Evolutionary conservation across 2,113 vertebrate species (phyloP).

Genomic region (Suricata suricatta): DNA sequence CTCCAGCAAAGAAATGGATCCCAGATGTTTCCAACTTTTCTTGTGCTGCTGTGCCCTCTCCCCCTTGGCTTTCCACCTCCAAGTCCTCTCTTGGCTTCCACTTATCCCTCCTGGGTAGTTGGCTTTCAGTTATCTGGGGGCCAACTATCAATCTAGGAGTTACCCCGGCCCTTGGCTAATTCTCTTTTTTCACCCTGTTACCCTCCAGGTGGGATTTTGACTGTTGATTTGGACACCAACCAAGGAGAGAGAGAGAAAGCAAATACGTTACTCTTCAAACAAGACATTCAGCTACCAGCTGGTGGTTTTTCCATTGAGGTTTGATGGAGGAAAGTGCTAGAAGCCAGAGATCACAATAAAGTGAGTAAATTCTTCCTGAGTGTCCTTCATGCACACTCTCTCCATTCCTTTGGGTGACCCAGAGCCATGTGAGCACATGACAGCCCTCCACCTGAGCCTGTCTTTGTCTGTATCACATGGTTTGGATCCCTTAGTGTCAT

Average conservation of each 20-base stretch:
- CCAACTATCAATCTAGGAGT: background rate
- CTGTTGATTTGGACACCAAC: slow-evolving; percentile 2
- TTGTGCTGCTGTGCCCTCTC: background rate
- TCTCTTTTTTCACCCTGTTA: background rate
- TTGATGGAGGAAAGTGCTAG: background rate
- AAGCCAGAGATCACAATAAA: background rate
- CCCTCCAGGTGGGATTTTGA: background rate
- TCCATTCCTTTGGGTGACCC: background rate
- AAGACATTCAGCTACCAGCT: background rate
- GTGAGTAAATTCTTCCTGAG: background rate
- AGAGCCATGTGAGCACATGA: background rate
- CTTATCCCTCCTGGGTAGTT: background rate
- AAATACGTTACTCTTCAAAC: slow-evolving; percentile 14
- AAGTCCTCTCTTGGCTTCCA: background rate
- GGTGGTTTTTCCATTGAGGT: slow-evolving; percentile 24
- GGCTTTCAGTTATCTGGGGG: background rate
- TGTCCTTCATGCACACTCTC: background rate
- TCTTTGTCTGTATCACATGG: background rate
- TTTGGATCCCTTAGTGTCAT: background rate
- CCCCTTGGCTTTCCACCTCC: background rate
- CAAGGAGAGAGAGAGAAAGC: slow-evolving; percentile 10
- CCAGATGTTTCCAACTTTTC: slow-evolving; percentile 40
- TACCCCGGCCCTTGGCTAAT: background rate
- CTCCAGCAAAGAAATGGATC: slow-evolving; percentile 25
- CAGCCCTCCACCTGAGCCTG: background rate